A percentile compares a stretch with the other conserved stretches of the same genome.
Evolutionary conservation across 2,113 vertebrate species (phyloP).

Genomic region (Halichoerus grypus): DNA sequence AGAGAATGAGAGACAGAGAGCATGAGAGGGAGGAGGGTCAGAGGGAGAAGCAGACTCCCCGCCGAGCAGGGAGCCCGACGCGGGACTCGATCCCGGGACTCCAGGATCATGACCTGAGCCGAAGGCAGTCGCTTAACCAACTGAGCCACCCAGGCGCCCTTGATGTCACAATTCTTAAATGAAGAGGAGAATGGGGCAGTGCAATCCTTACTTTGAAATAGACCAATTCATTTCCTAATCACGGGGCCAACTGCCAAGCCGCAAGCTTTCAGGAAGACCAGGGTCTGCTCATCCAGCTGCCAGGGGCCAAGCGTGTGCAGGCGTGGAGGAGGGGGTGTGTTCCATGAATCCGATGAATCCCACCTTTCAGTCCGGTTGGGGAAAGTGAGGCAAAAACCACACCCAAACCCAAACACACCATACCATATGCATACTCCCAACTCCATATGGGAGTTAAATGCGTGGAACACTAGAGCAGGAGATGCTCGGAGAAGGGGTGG

Average conservation of each 20-base stretch:
- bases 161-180: background rate
- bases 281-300: rapidly evolving
- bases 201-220: background rate
- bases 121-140: no score
- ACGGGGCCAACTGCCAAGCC: background rate
- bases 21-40: no score
- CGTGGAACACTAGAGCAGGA: rapidly evolving
- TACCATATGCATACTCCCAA: rapidly evolving
- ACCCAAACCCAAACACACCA: rapidly evolving
- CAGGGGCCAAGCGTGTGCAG: background rate
- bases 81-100: no score
- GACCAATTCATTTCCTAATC: background rate
- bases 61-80: no score
- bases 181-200: background rate
- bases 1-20: no score
- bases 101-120: no score
- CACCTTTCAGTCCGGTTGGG: background rate
- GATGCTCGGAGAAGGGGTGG: background rate
- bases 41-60: no score
- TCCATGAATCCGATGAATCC: background rate
- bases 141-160: no score
- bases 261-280: background rate
- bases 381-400: background rate
- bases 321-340: no score
- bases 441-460: rapidly evolving